Base-by-base conservation (phyloP, 2,888 invertebrate species). In the Schrankia costaestrigalis region DNA sequence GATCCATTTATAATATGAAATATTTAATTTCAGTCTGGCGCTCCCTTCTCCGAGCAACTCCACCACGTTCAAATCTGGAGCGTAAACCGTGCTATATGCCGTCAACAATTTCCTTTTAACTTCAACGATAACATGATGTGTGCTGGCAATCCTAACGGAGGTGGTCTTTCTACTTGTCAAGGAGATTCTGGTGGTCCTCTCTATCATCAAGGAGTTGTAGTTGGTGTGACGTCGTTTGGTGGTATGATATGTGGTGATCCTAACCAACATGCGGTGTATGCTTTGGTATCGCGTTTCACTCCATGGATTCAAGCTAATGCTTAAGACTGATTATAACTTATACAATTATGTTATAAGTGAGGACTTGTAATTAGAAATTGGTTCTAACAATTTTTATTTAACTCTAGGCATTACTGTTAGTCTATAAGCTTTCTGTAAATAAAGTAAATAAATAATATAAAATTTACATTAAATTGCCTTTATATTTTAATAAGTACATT, bases 131-230 rank as follows among this genome's bases (percentile, higher is more conserved):
- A 63, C 45, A 54, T 76, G 67, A 40, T 68, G 56, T 39, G 59
- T 45, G 29, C 71, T 50, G 40, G 61, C 34, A 19, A 63, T 49
- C 41, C 62, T 36, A 35, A 61, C 45, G 72, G 73, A 3, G 81
- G 78, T 5, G 72, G 76, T 8, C 67, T 79, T 10, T 81, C 75
- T 54, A 78, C 77, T 56, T 82, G 82, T 56, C 57, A 64, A 48
- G 74, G 71, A n/a, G 76, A 78, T 52, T 67, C 67, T 9, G 78
- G 78, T 1, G 70, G 75, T 22, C 76, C 78, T 8, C 66, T 77
- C 11, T 56, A 67, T 43, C 75, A 75, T 47, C 64, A 69, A 25
- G 40, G 46, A 22, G 43, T 70, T 4, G 43, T 72, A 10, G 73
- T 77, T 1, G 78, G 78, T 11, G 50, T 78, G 11, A 65, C 62